Base-by-base conservation (phyloP, 1,140 invertebrate species). In the Xylocopa sonorina region DNA sequence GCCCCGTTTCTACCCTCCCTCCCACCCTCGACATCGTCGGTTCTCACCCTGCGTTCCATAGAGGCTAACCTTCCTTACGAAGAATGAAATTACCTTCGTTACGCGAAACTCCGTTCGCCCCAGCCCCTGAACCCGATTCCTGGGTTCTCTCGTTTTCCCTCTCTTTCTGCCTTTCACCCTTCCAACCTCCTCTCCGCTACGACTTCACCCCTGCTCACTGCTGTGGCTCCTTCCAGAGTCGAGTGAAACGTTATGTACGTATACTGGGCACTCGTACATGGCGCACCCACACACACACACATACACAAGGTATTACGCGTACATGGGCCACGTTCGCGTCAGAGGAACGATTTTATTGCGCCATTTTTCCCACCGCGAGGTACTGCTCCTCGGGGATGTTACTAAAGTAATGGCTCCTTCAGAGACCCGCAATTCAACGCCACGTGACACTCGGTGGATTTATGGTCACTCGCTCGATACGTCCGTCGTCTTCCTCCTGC, bases 41-140 rank as follows among this genome's bases (percentile, higher is more conserved):
- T 78, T 80, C 81, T 80, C 83, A 78, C 71, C 83, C 77, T 77
- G 63, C 77, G 48, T 48, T 41, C 64, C 57, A 51, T 69, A 53
- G 66, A 78, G 81, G 84, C 84, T 85, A 86, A 86, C 85, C 85
- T 89, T 84, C 87, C 88, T 87, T 87, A 87, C 87, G 88, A 92
- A 89, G 89, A 92, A 92, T 90, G 85, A 92, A 93, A 93, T 92
- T 93, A 91, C 91, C 92, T 93, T 92, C 91, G 91, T 93, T 92
- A 92, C 89, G 90, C 87, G 90, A 92, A 93, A 92, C 88, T 86
- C 87, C 84, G 85, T 84, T 88, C 85, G 89, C 83, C 87, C 87
- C 86, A 80, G 84, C 81, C 89, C 88, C 87, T 82, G 88, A 84
- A 50, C 64, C 86, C 87, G 88, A 81, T 79, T 75, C 85, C 87